phyloP scores from a whole-genome alignment of 1,140 invertebrate genomes.

The Sweltsa coloradensis region DNA sequence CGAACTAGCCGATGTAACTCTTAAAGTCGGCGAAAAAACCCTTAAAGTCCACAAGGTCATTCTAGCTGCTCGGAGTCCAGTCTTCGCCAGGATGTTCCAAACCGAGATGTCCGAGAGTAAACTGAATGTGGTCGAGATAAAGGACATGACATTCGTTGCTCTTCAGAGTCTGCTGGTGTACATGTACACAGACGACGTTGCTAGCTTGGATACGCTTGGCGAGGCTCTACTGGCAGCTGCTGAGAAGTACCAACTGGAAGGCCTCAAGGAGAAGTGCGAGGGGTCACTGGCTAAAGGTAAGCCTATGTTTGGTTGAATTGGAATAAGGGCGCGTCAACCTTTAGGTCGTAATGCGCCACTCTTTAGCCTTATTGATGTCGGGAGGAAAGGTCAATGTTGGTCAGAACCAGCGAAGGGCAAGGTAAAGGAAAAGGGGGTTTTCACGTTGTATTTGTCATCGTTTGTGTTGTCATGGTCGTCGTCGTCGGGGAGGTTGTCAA shows the following conservation, averaged over 20 bases:
- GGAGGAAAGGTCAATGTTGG: too few relatives aligned
- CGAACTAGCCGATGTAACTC: slow-evolving; percentile 5
- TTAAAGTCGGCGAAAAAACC: slow-evolving; percentile 2
- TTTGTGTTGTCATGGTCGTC: too few relatives aligned
- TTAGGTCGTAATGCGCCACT: too few relatives aligned
- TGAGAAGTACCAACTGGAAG: slow-evolving; percentile 32
- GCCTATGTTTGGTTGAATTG: too few relatives aligned
- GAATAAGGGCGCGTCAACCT: too few relatives aligned
- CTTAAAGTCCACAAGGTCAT: slow-evolving; percentile 12
- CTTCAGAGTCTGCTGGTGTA: slow-evolving; percentile 48
- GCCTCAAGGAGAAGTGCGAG: too few relatives aligned
- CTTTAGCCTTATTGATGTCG: too few relatives aligned
- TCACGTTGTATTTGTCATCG: too few relatives aligned
- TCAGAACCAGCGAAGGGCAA: too few relatives aligned
- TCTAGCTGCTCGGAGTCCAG: slow-evolving; percentile 5
- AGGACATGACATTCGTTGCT: slow-evolving; percentile 41
- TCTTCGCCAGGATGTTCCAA: slow-evolving; percentile 11
- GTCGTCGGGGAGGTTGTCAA: too few relatives aligned
- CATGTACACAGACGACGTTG: slow-evolving; percentile 53
- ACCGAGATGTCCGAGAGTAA: slow-evolving; percentile 7
- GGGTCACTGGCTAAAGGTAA: too few relatives aligned
- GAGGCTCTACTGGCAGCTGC: slow-evolving; percentile 32
- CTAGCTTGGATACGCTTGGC: slow-evolving; percentile 36
- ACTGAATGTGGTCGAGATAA: slow-evolving; percentile 8
- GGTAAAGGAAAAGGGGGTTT: too few relatives aligned